Evolutionary conservation across 2,888 invertebrate genomes (phyloP), one percentile per base, ranked within the genome.

Genomic region (Xestoiulus laeticollis): DNA sequence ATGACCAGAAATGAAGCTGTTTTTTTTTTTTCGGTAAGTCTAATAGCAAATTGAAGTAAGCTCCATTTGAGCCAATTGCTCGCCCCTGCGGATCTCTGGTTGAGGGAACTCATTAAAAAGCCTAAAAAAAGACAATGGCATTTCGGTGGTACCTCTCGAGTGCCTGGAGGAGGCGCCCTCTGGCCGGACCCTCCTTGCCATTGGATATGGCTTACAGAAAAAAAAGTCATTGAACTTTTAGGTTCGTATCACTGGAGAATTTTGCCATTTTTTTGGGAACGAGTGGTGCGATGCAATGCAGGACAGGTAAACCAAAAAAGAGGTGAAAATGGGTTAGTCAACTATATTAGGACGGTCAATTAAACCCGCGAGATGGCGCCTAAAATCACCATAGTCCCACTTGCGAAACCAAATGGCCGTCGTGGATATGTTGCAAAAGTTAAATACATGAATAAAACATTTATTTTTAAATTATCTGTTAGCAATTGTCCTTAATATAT

Each of bases 51-150:
- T 48, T 48, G 48, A 48, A 48, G 14, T 12, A 48, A 16, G 48
- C 48, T 48, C 48, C 48, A 48, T 48, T 48, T 48, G 48, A 48
- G 48, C 48, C 48, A 48, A 48, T 48, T 48, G 48, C 48, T 48
- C 48, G 48, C 48, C 48, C 48, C 48, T 48, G 48, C 48, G 48
- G 48, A 48, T 48, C 48, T 48, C 48, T 48, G 48, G 48, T 48
- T 48, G 48, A 48, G 48, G 16, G 48, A 48, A 48, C 48, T 48
- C 48, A 48, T 48, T 48, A 48, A 48, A 48, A 48, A 48, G 16
- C 53, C 53, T 53, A 53, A 53, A 53, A 53, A 53, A 53, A 53
- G 53, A 53, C 53, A 53, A 53, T 53, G 53, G 53, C 19, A 53
- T 53, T 53, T 53, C 19, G 53, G 53, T 19, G 53, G 53, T 53